phyloP scores from a whole-genome alignment of 2,113 vertebrate genomes.

The Piprites chloris region DNA sequence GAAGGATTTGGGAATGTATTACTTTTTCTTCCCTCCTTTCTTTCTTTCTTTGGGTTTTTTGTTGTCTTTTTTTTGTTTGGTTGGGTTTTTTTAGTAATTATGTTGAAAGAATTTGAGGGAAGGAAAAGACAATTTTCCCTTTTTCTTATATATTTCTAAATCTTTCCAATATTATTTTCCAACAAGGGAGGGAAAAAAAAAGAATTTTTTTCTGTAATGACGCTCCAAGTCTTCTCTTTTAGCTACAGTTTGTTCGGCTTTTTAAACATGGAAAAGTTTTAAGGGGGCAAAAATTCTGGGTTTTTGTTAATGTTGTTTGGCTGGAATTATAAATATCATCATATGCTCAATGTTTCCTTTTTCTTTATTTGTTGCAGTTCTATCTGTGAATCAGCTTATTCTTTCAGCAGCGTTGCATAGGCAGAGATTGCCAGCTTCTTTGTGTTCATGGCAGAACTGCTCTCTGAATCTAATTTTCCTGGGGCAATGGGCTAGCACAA shows the following conservation, averaged over 20 bases:
- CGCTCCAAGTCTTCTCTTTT: neutral
- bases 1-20: neutral
- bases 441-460: neutral
- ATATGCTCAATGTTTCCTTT: neutral
- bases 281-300: neutral
- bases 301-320: neutral
- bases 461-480: neutral
- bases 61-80: too few species aligned
- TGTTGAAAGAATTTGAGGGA: neutral
- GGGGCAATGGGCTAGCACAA: neutral
- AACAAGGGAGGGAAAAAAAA: neutral
- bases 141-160: neutral
- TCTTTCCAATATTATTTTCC: neutral
- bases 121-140: neutral
- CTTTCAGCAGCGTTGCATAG: conserved; percentile 10
- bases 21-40: neutral
- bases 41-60: neutral
- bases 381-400: neutral
- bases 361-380: neutral
- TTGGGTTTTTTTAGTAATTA: neutral
- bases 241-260: neutral
- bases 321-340: neutral
- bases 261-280: neutral
- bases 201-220: neutral
- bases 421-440: neutral